Percentiles rank a stretch among this genome's conserved stretches.
Conservation (phyloP, 2,113 vertebrate species). For the Gulo gulo region DNA sequence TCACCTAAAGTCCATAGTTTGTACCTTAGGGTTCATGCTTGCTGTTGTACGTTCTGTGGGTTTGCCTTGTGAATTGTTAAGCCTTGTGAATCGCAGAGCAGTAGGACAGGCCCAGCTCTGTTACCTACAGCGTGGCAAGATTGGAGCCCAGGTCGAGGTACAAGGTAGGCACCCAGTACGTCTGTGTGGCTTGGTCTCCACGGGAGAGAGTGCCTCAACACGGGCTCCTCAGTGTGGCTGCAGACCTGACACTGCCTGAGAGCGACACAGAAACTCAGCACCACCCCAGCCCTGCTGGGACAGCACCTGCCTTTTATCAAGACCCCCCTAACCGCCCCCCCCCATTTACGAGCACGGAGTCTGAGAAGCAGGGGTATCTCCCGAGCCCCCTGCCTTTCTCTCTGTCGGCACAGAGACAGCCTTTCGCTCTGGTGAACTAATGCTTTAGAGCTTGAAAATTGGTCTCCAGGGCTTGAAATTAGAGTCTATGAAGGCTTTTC, state of each 20-base stretch:
- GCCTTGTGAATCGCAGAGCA: not conserved
- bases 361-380: not conserved
- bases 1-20: not conserved
- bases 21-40: not conserved
- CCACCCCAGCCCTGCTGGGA: not conserved
- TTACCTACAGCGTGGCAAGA: not conserved
- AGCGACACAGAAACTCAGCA: not conserved
- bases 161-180: not conserved
- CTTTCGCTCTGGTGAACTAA: not conserved
- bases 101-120: not conserved
- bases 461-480: slow-evolving; percentile 61
- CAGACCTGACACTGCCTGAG: not conserved
- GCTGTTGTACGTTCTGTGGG: not conserved
- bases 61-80: not conserved
- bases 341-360: rapidly evolving
- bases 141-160: not conserved
- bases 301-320: rapidly evolving
- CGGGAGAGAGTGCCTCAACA: not conserved
- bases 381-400: not conserved
- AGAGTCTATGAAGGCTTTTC: slow-evolving; percentile 46
- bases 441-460: slow-evolving; percentile 29
- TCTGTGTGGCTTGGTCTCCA: rapidly evolving
- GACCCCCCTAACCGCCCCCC: no score
- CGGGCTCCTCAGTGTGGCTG: not conserved
- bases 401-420: not conserved